phyloP scores from a whole-genome alignment of 1,140 invertebrate species.

The Drosophila lacertosa region DNA sequence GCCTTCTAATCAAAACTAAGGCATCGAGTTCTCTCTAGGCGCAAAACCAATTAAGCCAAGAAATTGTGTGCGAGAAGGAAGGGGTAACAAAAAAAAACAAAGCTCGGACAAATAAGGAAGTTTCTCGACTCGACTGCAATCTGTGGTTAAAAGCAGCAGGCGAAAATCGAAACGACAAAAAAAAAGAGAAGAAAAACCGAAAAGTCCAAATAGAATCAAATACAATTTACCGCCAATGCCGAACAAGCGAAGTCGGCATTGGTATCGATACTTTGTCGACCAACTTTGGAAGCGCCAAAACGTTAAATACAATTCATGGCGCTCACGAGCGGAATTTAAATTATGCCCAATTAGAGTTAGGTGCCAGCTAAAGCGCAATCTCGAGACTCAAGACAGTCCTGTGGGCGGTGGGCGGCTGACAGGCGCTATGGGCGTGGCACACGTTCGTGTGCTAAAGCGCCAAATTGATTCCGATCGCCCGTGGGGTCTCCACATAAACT shows the following conservation, averaged over 20 bases:
- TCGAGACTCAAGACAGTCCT: conserved; percentile 46
- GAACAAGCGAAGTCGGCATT: conserved; percentile 18
- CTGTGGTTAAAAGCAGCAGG: conserved; percentile 19
- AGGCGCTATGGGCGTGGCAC: conserved; percentile 68
- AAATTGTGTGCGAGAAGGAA: conserved; percentile 10
- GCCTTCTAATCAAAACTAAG: conserved; percentile 77
- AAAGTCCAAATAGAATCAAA: conserved; percentile 78
- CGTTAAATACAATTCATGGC: conserved; percentile 82
- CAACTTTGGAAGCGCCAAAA: conserved; percentile 81
- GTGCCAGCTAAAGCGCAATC: conserved; percentile 58
- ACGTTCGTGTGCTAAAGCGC: conserved; percentile 80
- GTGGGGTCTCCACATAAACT: conserved; percentile 49
- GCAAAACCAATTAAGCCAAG: conserved; percentile 78
- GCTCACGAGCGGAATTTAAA: conserved; percentile 82
- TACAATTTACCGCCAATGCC: conserved; percentile 72
- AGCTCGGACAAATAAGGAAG: conserved; percentile 74
- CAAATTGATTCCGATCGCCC: conserved; percentile 82
- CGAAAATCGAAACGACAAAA: conserved; percentile 33
- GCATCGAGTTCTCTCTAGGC: conserved; percentile 68
- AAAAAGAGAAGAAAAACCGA: conserved; percentile 12
- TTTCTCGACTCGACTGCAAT: conserved; percentile 53
- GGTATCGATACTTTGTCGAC: conserved; percentile 35
- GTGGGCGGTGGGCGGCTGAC: conserved; percentile 43
- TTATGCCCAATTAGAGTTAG: conserved; percentile 82
- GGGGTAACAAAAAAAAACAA: conserved; percentile 8